A percentile compares a stretch with the other conserved stretches of the same genome.
Evolutionary conservation across 2,113 vertebrate genomes (phyloP).

Genomic region (Tachuris rubrigastra): DNA sequence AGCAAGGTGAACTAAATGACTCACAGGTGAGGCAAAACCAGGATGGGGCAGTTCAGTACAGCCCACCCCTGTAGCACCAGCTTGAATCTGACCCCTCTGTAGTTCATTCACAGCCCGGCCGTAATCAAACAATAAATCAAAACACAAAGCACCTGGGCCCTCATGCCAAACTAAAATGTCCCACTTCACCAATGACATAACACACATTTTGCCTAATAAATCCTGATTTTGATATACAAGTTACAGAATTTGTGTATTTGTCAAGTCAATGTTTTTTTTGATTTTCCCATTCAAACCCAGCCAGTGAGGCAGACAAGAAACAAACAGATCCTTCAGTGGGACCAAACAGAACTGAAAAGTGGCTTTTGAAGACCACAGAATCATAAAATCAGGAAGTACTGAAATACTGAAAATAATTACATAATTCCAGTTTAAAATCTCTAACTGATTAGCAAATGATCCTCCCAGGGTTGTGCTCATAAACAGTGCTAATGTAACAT

Average conservation of each 20-base stretch:
- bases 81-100: not conserved
- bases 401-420: not conserved
- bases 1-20: not conserved
- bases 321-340: not conserved
- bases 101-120: not conserved
- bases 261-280: not conserved
- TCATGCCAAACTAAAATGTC: not conserved
- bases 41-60: rapidly evolving
- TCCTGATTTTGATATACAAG: not conserved
- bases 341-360: not conserved
- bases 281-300: not conserved
- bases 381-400: not conserved
- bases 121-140: not conserved
- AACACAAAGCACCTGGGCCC: not conserved
- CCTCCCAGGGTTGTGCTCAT: not conserved
- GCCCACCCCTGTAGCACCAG: not conserved
- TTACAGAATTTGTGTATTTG: not conserved
- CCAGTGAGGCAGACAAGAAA: not conserved
- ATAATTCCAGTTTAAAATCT: not conserved
- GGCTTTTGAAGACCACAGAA: not conserved
- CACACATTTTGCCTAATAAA: not conserved
- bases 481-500: not conserved
- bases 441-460: not conserved
- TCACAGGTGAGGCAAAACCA: not conserved
- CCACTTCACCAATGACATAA: not conserved